Evolutionary conservation across 2,113 vertebrate species (phyloP).

Genomic region (Falcunculus frontatus): DNA sequence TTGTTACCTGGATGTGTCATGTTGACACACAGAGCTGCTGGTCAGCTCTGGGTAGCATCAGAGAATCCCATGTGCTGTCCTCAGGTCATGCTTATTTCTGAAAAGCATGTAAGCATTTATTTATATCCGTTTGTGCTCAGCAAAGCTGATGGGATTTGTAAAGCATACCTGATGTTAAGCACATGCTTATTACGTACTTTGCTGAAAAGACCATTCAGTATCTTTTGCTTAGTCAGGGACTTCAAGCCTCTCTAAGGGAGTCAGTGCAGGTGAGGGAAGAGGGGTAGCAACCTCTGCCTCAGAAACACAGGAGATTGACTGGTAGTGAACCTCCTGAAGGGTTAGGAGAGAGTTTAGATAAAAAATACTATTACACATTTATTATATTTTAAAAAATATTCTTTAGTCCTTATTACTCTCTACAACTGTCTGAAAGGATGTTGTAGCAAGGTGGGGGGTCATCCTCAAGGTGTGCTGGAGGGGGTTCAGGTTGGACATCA

Average conservation of each 20-base stretch:
- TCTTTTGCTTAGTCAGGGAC: neutral
- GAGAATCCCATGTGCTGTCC: neutral
- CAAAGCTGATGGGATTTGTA: neutral
- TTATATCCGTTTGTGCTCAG: neutral
- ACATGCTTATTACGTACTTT: neutral
- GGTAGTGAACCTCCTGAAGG: neutral
- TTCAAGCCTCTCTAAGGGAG: neutral
- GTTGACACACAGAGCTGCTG: neutral
- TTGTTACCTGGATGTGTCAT: neutral
- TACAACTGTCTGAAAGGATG: neutral
- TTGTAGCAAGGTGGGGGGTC: neutral
- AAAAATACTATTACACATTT: neutral
- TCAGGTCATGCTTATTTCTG: neutral
- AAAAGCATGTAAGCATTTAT: neutral
- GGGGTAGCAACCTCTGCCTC: neutral
- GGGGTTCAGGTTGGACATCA: neutral
- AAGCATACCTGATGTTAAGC: neutral
- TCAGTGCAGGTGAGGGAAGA: neutral
- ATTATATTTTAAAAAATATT: neutral
- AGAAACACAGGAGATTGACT: neutral
- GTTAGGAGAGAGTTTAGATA: neutral
- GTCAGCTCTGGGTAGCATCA: neutral
- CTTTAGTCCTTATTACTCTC: neutral
- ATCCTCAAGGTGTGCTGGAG: neutral
- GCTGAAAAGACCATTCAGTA: neutral